A percentile compares a stretch with the other conserved stretches of the same genome.
These are phyloP conservation scores for Anagyrus pseudococci DNA, from an alignment of 2,888 invertebrate genomes.

Conservation along the genomic window DNA sequence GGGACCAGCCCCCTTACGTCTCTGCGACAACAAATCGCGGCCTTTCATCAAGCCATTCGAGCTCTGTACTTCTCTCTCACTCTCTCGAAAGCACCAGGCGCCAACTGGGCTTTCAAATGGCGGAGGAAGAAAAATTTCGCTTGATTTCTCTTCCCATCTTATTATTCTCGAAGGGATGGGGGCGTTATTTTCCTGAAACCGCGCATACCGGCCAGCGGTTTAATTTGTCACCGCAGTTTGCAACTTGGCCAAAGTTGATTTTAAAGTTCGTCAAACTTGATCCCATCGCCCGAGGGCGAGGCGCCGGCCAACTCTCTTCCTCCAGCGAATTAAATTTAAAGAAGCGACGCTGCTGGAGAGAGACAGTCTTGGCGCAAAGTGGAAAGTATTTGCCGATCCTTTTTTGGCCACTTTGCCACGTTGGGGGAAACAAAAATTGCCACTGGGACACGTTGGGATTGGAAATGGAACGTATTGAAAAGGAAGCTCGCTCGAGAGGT, in stretches of 20 bases:
- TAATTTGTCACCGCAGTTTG: constrained; percentile 37
- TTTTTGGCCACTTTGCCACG: no score
- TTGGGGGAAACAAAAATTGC: no score
- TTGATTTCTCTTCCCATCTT: constrained; percentile 14
- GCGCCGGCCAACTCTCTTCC: constrained; percentile 16
- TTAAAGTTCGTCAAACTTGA: constrained; percentile 45
- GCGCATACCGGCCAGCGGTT: constrained; percentile 21
- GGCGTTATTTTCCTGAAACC: constrained; percentile 11
- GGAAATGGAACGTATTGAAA: no score
- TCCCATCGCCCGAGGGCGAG: constrained; percentile 9
- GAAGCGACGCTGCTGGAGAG: no score
- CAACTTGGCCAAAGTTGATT: constrained; percentile 37
- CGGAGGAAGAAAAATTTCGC: constrained; percentile 15
- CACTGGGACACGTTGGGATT: no score
- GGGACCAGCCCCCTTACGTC: no score
- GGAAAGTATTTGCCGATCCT: no score
- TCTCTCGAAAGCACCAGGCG: background rate
- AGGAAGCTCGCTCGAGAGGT: no score
- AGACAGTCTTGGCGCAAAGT: no score
- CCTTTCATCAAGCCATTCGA: no score
- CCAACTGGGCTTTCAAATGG: constrained; percentile 11
- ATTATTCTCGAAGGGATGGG: constrained; percentile 7
- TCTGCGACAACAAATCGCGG: no score
- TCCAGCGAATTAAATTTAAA: constrained; percentile 22
- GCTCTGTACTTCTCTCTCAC: no score